phyloP scores from a whole-genome alignment of 2,797 vertebrate genomes.

The Microcaecilia unicolor region DNA sequence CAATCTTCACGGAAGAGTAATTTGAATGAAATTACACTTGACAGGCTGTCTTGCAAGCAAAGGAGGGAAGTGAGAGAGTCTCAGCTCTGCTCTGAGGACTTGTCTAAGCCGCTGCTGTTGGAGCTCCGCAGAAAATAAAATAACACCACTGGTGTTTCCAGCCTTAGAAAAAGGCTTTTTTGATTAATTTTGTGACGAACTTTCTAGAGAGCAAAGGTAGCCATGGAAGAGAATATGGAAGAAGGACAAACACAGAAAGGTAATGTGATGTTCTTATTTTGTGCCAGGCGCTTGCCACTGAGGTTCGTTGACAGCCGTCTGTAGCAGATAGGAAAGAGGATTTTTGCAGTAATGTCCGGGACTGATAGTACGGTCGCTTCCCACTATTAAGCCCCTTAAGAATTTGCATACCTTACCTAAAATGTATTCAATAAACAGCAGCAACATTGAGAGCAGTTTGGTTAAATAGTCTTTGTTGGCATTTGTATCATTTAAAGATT shows the following conservation, averaged over 20 bases:
- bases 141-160: conserved; percentile 43
- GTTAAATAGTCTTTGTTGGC: conserved; percentile 64
- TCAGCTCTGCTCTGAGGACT: conserved; percentile 57
- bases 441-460: conserved; percentile 13
- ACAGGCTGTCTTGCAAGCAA: conserved; percentile 76
- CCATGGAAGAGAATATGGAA: conserved; percentile 98
- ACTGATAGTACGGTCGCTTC: background rate
- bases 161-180: conserved; percentile 53
- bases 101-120: conserved; percentile 53
- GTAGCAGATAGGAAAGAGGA: conserved; percentile 12
- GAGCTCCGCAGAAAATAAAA: conserved; percentile 46
- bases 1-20: conserved; percentile 69
- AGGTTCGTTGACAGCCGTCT: conserved; percentile 14
- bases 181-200: conserved; percentile 53
- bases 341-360: conserved; percentile 11
- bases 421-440: too few species aligned
- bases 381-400: background rate
- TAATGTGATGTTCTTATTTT: conserved; percentile 56
- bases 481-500: conserved; percentile 66
- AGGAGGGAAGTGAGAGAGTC: conserved; percentile 53
- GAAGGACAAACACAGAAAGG: conserved; percentile 97
- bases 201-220: conserved; percentile 54
- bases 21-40: conserved; percentile 89
- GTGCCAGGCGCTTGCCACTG: conserved; percentile 13
- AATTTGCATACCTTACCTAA: too few species aligned